A percentile compares a stretch with the other conserved stretches of the same genome.
Conservation (phyloP, 2,113 vertebrate species). For the Nannobrachium achirus region DNA sequence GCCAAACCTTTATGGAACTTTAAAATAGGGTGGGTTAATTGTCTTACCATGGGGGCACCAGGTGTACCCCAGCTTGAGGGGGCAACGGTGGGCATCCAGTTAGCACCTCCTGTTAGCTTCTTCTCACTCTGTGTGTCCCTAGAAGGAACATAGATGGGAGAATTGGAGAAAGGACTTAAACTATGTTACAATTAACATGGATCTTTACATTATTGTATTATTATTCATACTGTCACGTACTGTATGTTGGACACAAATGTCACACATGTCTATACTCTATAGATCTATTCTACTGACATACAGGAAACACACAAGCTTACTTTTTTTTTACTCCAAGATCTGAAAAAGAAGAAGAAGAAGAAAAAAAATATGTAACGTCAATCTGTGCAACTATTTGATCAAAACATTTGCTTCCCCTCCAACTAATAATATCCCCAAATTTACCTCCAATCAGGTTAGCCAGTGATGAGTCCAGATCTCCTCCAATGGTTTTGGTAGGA, state of each 20-base stretch:
- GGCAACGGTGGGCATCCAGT: slow-evolving; percentile 96
- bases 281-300: slow-evolving; percentile 13
- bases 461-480: slow-evolving; percentile 94
- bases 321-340: slow-evolving; percentile 97
- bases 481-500: slow-evolving; percentile 85
- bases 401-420: not conserved
- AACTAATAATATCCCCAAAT: slow-evolving; percentile 38
- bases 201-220: too few species aligned
- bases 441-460: slow-evolving; percentile 97
- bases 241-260: not conserved
- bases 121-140: slow-evolving; percentile 91
- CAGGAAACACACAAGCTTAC: slow-evolving; percentile 81
- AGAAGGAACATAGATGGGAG: slow-evolving; percentile 19
- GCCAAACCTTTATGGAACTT: not conserved
- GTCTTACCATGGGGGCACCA: slow-evolving; percentile 85
- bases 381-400: not conserved
- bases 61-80: slow-evolving; percentile 90
- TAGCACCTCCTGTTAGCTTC: slow-evolving; percentile 95
- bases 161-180: too few species aligned
- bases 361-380: slow-evolving; percentile 33
- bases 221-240: not conserved
- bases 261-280: not conserved
- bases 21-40: not conserved
- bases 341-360: slow-evolving; percentile 63
- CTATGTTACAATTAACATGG: too few species aligned